These are phyloP conservation scores for Andrena hattorfiana DNA, from an alignment of 2,888 invertebrate genomes.

Conservation along the genomic window DNA sequence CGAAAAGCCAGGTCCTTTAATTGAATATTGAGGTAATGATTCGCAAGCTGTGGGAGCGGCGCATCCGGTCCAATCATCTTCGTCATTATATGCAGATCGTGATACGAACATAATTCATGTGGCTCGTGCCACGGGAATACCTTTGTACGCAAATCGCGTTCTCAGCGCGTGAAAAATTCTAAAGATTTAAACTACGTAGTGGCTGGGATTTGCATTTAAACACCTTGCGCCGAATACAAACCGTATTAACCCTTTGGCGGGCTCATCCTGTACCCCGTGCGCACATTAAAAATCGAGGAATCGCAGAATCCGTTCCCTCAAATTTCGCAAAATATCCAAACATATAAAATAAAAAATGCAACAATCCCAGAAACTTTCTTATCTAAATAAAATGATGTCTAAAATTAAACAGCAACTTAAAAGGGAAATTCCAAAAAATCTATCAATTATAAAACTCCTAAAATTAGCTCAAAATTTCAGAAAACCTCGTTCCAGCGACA, in stretches of 20 bases:
- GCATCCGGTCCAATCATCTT: conserved; percentile 79
- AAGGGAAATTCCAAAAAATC: too few relatives aligned
- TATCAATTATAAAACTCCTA: too few relatives aligned
- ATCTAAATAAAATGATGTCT: too few relatives aligned
- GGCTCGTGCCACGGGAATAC: conserved; percentile 60
- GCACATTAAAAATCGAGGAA: too few relatives aligned
- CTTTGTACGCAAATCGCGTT: conserved; percentile 37
- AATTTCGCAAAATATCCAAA: too few relatives aligned
- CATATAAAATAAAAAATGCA: too few relatives aligned
- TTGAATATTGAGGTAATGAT: conserved; percentile 64
- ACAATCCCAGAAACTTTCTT: too few relatives aligned
- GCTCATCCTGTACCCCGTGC: too few relatives aligned
- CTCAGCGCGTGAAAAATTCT: conserved; percentile 1
- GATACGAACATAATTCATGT: conserved; percentile 76
- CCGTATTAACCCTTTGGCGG: not conserved
- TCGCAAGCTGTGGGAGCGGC: conserved; percentile 75
- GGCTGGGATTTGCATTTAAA: not conserved
- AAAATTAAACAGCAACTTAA: too few relatives aligned
- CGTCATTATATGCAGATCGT: conserved; percentile 81
- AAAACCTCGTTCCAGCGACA: not conserved
- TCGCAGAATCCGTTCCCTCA: too few relatives aligned
- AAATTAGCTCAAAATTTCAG: too few relatives aligned
- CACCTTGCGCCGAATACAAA: conserved; percentile 11
- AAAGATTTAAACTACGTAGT: not conserved
- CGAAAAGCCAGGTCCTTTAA: conserved; percentile 41